These are phyloP conservation scores for Beaufortia kweichowensis DNA, from an alignment of 2,113 vertebrate genomes.

Conservation along the genomic window DNA sequence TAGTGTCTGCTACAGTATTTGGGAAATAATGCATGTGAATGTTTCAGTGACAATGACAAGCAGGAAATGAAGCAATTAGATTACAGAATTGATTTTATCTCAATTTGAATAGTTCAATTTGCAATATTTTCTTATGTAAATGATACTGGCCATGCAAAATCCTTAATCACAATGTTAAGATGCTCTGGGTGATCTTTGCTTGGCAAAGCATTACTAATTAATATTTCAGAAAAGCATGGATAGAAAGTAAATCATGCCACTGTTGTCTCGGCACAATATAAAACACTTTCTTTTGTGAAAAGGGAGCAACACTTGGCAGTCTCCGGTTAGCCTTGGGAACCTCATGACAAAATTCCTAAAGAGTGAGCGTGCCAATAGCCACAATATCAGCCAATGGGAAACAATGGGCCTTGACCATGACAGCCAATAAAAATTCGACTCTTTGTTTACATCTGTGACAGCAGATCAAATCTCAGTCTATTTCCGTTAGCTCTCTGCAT, in stretches of 20 bases:
- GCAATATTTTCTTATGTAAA: no score
- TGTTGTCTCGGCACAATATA: not conserved
- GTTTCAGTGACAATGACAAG: not conserved
- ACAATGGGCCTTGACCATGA: slow-evolving; percentile 52
- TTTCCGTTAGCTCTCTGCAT: slow-evolving; percentile 36
- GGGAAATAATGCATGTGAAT: not conserved
- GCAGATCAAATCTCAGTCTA: slow-evolving; percentile 35
- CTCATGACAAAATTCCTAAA: slow-evolving; percentile 58
- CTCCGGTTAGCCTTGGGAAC: slow-evolving; percentile 1
- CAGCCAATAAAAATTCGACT: slow-evolving; percentile 61
- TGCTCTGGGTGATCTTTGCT: no score
- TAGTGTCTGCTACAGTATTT: not conserved
- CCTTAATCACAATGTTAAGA: no score
- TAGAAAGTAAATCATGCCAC: not conserved
- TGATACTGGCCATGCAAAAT: no score
- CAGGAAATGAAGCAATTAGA: not conserved
- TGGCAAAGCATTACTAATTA: no score
- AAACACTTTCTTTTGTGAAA: not conserved
- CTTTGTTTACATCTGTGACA: slow-evolving; percentile 35
- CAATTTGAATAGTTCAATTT: no score
- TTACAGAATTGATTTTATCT: no score
- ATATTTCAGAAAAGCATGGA: not conserved
- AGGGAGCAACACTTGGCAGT: no score
- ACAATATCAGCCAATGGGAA: slow-evolving; percentile 53
- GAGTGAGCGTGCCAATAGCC: slow-evolving; percentile 39